Conservation (phyloP, 2,797 vertebrate genomes). For the Schizopygopsis malacanthus region DNA sequence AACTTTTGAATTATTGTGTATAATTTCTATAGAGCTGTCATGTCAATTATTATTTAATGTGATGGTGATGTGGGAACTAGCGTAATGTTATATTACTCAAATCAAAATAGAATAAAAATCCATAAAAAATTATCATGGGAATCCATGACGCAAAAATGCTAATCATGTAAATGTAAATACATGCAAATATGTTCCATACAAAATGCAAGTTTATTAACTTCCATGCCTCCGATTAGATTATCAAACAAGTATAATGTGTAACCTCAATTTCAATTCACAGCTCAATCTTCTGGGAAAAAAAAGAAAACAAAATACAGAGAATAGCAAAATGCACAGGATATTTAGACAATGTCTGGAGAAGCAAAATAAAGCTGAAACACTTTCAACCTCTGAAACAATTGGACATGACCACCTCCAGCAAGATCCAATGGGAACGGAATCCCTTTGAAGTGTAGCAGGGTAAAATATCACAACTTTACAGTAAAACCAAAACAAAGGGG, state of each 20-base stretch:
- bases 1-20: background rate
- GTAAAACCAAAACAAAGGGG: conserved; percentile 78
- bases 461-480: conserved; percentile 91
- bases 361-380: conserved; percentile 78
- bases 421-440: conserved; percentile 89
- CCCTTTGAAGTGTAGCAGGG: conserved; percentile 92
- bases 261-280: conserved; percentile 99
- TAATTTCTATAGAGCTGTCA: background rate
- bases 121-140: background rate
- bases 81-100: background rate
- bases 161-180: background rate
- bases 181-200: conserved; percentile 86
- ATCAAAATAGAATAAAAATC: background rate
- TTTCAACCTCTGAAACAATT: conserved; percentile 90
- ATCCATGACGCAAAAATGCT: background rate
- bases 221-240: conserved; percentile 99
- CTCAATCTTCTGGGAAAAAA: conserved; percentile 97
- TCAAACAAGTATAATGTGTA: conserved; percentile 99
- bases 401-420: conserved; percentile 87
- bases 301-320: conserved; percentile 82
- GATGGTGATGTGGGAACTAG: background rate
- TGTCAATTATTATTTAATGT: background rate
- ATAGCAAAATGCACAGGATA: conserved; percentile 96
- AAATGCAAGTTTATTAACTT: conserved; percentile 99
- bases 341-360: conserved; percentile 91